Evolutionary conservation across 2,888 invertebrate species (phyloP).

Genomic region (Buathra laborator): DNA sequence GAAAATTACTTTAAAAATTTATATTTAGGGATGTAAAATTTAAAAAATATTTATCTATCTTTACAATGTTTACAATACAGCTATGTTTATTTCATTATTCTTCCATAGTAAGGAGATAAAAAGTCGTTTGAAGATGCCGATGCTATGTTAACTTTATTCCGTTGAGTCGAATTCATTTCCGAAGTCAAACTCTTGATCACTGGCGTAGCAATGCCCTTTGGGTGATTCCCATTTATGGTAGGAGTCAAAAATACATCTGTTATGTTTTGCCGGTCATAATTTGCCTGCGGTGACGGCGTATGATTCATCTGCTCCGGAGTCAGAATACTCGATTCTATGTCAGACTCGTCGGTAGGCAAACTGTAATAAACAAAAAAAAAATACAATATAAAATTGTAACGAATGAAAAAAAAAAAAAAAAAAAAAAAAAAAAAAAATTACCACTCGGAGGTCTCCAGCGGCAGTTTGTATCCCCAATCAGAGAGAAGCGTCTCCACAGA

Average conservation of each 20-base stretch:
- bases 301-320: slow-evolving; percentile 41
- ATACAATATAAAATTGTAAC: not conserved
- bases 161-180: not conserved
- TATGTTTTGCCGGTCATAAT: not conserved
- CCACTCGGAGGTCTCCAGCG: not conserved
- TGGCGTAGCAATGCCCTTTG: slow-evolving; percentile 59
- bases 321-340: slow-evolving; percentile 45
- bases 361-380: slow-evolving; percentile 17
- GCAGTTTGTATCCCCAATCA: slow-evolving; percentile 40
- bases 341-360: slow-evolving; percentile 17
- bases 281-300: not conserved
- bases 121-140: not conserved
- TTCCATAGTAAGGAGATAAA: slow-evolving; percentile 14
- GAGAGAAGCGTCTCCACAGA: slow-evolving; percentile 46
- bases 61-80: not conserved
- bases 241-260: not conserved
- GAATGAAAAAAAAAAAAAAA: not conserved
- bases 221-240: not conserved
- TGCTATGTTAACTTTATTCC: too few relatives aligned
- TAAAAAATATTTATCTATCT: not conserved
- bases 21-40: not conserved
- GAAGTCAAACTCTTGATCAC: slow-evolving; percentile 52
- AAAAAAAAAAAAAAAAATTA: slow-evolving; percentile 5
- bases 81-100: not conserved
- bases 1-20: not conserved